phyloP scores from a whole-genome alignment of 2,113 vertebrate genomes.

The Mystacornis crossleyi region DNA sequence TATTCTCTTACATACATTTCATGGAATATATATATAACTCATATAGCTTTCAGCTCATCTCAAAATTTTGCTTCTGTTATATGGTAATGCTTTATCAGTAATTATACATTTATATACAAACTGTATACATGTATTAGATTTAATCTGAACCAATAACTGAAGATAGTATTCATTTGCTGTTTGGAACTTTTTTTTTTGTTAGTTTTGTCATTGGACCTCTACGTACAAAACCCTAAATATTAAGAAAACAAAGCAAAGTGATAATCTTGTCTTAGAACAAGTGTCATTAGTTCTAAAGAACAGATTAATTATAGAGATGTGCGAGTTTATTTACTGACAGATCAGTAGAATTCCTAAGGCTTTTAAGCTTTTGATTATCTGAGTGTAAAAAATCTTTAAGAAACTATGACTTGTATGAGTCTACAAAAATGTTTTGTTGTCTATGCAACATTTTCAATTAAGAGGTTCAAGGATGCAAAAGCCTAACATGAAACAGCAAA shows the following conservation, averaged over 20 bases:
- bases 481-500: conserved; percentile 73
- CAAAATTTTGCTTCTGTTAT: conserved; percentile 56
- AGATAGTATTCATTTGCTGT: conserved; percentile 78
- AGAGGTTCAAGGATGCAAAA: background rate
- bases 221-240: background rate
- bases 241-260: background rate
- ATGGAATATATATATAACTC: conserved; percentile 60
- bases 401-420: background rate
- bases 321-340: background rate
- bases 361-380: conserved; percentile 41
- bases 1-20: conserved; percentile 62
- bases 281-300: background rate
- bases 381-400: background rate
- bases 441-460: background rate
- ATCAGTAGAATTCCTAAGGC: background rate
- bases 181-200: conserved; percentile 37
- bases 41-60: conserved; percentile 52
- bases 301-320: conserved; percentile 7
- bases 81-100: conserved; percentile 40
- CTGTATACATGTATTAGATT: conserved; percentile 60
- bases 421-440: background rate
- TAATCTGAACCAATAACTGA: conserved; percentile 71
- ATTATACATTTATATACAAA: conserved; percentile 21
- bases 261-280: background rate
- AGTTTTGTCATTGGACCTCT: conserved; percentile 21